phyloP scores from a whole-genome alignment of 2,113 vertebrate genomes.

The Silurus meridionalis region DNA sequence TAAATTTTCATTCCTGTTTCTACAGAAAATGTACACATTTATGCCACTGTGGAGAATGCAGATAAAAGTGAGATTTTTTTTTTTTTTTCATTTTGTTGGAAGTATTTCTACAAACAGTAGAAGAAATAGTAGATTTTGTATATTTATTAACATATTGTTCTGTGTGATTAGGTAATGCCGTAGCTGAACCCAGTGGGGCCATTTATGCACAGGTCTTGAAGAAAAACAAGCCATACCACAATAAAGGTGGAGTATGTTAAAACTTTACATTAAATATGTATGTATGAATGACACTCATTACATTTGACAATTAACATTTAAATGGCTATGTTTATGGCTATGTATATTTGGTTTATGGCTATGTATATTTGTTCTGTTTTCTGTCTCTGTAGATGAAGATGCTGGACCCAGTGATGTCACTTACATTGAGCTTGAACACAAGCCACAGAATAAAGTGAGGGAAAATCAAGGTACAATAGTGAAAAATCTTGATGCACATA shows the following conservation, averaged over 20 bases:
- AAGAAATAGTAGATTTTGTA: neutral
- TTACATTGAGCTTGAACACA: conserved; percentile 16
- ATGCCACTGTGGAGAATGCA: neutral
- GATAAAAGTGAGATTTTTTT: neutral
- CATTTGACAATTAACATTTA: too few relatives aligned
- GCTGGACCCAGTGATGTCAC: neutral
- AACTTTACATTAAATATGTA: neutral
- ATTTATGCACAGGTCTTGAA: neutral
- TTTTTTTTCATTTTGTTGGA: too few relatives aligned
- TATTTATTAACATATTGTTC: neutral
- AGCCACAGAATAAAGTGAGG: neutral
- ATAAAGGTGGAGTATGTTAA: conserved; percentile 9
- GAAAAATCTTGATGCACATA: neutral
- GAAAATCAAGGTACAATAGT: neutral
- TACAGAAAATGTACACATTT: conserved; percentile 24
- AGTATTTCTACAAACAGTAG: neutral
- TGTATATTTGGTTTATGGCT: too few relatives aligned
- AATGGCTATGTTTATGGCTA: too few relatives aligned
- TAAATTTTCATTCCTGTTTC: neutral
- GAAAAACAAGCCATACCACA: neutral
- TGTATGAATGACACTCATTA: too few relatives aligned
- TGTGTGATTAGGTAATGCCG: neutral
- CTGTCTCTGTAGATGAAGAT: neutral
- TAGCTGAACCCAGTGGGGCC: neutral
- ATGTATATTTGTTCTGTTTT: neutral